Evolutionary conservation across 1,140 invertebrate species (phyloP).

Genomic region (Tetramorium simillimum): DNA sequence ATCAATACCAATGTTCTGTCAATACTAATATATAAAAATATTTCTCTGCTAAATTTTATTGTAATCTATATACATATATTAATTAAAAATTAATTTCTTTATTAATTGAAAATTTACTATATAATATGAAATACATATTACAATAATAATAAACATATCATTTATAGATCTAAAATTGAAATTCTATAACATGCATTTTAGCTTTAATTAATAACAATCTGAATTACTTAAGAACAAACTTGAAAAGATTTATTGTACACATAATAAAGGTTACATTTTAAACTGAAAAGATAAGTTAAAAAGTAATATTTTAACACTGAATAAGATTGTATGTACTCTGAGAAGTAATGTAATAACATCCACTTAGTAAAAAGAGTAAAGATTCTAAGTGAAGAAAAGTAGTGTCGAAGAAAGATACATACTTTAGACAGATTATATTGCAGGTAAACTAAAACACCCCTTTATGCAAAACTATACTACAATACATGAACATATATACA

Average conservation of each 20-base stretch:
- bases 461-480: constrained; percentile 15
- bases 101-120: neutral
- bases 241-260: constrained; percentile 31
- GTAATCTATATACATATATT: neutral
- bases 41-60: neutral
- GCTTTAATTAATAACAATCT: constrained; percentile 12
- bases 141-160: neutral
- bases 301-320: neutral
- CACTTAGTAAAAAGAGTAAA: neutral
- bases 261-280: neutral
- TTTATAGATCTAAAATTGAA: constrained; percentile 2
- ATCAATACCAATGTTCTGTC: neutral
- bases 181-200: constrained; percentile 24
- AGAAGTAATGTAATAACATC: constrained; percentile 17
- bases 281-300: neutral
- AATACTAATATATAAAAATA: neutral
- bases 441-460: neutral
- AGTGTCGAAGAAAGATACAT: constrained; percentile 20
- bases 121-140: neutral
- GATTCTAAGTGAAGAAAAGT: neutral
- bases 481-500: constrained; percentile 5
- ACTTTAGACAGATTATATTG: neutral
- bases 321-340: neutral
- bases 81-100: constrained; percentile 26
- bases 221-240: constrained; percentile 45